Percentiles rank a stretch among this genome's conserved stretches.
These are phyloP conservation scores for Caenorhabditis afra DNA, from an alignment of 2,888 invertebrate species.

Conservation along the genomic window DNA sequence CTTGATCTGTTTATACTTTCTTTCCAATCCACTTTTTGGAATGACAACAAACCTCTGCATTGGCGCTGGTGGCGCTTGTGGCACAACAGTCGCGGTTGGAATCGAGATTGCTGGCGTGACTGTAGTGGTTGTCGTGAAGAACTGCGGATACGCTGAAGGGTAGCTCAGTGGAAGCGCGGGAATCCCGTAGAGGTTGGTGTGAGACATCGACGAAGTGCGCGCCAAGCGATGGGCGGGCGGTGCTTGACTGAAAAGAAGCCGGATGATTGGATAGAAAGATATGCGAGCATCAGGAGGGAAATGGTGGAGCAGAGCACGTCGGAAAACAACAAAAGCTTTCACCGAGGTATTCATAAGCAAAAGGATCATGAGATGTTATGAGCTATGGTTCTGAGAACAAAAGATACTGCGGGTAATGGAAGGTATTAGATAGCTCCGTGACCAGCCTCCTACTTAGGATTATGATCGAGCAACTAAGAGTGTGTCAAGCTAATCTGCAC, in stretches of 20 bases:
- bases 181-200: conserved; percentile 57
- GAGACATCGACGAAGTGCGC: conserved; percentile 51
- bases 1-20: conserved; percentile 53
- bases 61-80: conserved; percentile 17
- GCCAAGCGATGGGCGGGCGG: conserved; percentile 26
- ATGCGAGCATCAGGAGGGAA: background rate
- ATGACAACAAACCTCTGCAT: conserved; percentile 21
- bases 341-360: background rate
- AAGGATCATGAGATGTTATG: conserved; percentile 20
- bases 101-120: conserved; percentile 16
- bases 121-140: conserved; percentile 23
- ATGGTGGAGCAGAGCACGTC: background rate
- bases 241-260: conserved; percentile 32
- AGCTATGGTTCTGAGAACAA: conserved; percentile 3
- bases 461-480: background rate
- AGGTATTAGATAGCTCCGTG: background rate
- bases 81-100: conserved; percentile 11
- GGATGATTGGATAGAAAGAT: background rate
- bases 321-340: background rate
- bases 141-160: conserved; percentile 45
- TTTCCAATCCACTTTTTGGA: background rate
- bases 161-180: conserved; percentile 51
- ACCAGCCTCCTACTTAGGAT: background rate
- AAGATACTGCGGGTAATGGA: background rate
- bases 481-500: background rate